Percentiles rank a stretch among this genome's conserved stretches.
phyloP scores from a whole-genome alignment of 2,113 vertebrate species.

The Oceanites oceanicus region DNA sequence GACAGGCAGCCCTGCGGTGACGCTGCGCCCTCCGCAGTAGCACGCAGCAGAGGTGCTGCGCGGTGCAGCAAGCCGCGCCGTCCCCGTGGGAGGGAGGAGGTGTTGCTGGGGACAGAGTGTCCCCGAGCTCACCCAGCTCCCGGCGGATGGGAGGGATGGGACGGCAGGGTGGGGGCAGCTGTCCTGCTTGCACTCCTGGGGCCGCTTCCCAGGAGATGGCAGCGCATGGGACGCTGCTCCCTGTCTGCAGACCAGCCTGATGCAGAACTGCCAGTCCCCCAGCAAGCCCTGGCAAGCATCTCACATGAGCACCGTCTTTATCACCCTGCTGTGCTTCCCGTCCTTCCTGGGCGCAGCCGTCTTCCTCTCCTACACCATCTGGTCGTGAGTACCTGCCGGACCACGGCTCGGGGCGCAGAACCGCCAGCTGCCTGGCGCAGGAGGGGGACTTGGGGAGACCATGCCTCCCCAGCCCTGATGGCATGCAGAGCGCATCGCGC shows the following conservation, averaged over 20 bases:
- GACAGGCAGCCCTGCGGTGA: fast-evolving
- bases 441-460: background rate
- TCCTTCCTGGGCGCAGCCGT: conserved; percentile 86
- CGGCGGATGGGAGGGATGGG: fast-evolving
- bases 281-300: conserved; percentile 88
- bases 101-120: background rate
- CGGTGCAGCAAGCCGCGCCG: fast-evolving
- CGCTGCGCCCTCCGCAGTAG: background rate
- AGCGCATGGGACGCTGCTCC: fast-evolving
- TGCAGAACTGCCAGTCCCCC: conserved; percentile 92
- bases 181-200: background rate
- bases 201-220: fast-evolving
- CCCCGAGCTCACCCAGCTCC: fast-evolving
- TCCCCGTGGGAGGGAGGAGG: background rate
- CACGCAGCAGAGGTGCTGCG: background rate
- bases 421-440: fast-evolving
- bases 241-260: conserved; percentile 82
- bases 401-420: fast-evolving
- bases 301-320: conserved; percentile 90
- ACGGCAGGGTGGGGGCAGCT: background rate
- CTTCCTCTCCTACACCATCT: conserved; percentile 87
- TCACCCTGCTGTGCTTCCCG: conserved; percentile 90
- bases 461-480: fast-evolving
- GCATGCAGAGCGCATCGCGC: fast-evolving
- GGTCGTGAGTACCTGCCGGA: conserved; percentile 82